Conservation (phyloP, 2,113 vertebrate species). For the Neogale vison region DNA sequence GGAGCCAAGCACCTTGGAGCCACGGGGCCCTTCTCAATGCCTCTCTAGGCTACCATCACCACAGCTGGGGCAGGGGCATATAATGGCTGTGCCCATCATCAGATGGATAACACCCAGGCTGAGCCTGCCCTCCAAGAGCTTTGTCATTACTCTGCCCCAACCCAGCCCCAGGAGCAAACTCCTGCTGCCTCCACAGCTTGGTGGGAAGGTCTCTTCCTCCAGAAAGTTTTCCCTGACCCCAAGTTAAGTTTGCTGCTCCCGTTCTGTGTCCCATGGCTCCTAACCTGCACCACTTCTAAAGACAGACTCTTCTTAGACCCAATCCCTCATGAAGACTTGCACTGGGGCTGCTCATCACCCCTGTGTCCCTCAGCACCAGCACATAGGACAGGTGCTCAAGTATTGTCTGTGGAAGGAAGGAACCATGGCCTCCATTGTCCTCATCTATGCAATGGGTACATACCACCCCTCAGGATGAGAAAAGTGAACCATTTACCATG, state of each 20-base stretch:
- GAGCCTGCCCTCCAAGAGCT: neutral
- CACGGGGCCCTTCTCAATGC: neutral
- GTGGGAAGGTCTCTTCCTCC: neutral
- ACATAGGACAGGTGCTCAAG: neutral
- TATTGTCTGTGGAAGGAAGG: neutral
- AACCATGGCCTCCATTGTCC: neutral
- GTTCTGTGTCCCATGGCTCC: neutral
- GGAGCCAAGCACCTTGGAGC: neutral
- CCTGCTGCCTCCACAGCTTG: neutral
- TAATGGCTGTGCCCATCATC: neutral
- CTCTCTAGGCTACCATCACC: neutral
- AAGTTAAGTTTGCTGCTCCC: neutral
- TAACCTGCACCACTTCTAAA: neutral
- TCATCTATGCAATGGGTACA: neutral
- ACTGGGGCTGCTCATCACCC: neutral
- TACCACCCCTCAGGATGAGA: neutral
- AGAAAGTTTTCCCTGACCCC: neutral
- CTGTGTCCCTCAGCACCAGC: neutral
- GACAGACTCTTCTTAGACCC: neutral
- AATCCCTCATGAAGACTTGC: neutral
- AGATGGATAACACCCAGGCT: neutral
- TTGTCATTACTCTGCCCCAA: neutral
- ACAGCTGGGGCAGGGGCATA: neutral
- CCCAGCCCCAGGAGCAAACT: neutral
- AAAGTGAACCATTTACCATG: neutral